Evolutionary conservation across 2,113 vertebrate species (phyloP), one percentile per base, ranked within the genome.

Genomic region (Xiphophorus hellerii): DNA sequence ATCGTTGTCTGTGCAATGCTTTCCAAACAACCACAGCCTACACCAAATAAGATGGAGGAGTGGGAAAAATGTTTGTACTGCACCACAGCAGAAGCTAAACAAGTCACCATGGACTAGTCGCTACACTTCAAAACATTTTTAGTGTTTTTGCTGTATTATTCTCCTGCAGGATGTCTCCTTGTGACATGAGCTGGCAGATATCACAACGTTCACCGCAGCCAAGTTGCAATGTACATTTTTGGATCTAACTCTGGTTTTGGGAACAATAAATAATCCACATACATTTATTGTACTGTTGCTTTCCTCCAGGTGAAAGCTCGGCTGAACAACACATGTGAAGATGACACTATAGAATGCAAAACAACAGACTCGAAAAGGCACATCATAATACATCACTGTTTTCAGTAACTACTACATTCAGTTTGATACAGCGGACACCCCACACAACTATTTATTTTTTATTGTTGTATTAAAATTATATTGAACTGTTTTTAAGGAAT

Each of bases 1-100:
- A 66, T 74, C 48, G 77, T 85, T 68, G 63, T 71, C 44, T 33
- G 27, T 28, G 44, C n/a, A 65, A 61, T 25, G 13, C 27, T 73
- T 72, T 84, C 31, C 69, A 68, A 79, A 63, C 51, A 71, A 58
- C 62, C 69, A n/a, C 14, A 48, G 66, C 42, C 13, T 15, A 64
- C 68, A 14, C n/a, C 64, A 71, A 65, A 67, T 15, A 30, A 8
- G 9, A 30, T 65, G 33, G 42, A 83, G 68, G 35, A 39, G 39
- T 76, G 64, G 61, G 61, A 51, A 29, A 67, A 66, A 37, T 17
- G 2, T 77, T 30, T 77, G 44, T n/a, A 33, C 67, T 35, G 15
- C 31, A 29, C 42, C 65, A 66, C 44, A 6, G 44, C 71, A 74
- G 48, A 71, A 64, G 62, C 77, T 73, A 29, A 74, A 71, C 58